Base-by-base conservation (phyloP, 2,888 invertebrate species). In the Trachelus troglodyta region DNA sequence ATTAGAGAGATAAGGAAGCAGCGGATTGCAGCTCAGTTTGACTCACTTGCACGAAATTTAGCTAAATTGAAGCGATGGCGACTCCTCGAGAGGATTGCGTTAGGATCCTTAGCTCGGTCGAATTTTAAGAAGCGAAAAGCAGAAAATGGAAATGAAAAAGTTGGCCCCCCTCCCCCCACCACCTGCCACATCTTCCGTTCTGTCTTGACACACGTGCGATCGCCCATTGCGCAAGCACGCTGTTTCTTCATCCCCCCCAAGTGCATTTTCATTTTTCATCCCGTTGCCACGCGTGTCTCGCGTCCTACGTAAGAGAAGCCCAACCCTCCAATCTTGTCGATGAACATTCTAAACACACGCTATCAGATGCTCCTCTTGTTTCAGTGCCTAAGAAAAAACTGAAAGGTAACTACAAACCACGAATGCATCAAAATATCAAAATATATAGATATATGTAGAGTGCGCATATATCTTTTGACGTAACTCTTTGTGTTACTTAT, bases 341-440 rank as follows among this genome's bases (percentile, higher is more conserved):
- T 87, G 87, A 90, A 88, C 88, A 88, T 91, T 90, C 90, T 90
- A 91, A 90, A 90, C 90, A 90, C 90, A 90, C 90, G 90, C 91
- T 91, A 90, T 91, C 91, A 91, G 91, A 91, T 90, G 91, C 89
- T 94, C 94, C 93, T 93, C 94, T 95, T 95, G 94, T 95, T 95
- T 95, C 95, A 95, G 95, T 95, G 94, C 94, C 95, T 95, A 95
- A 95, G 95, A 95, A 95, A 95, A 95, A 94, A 93, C 94, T 93
- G 91, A 93, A 93, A 93, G 93, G 93, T 93, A 93, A 91, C 89
- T 91, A 91, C 90, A 87, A 88, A 84, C 86, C 85, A 86, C 86
- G 85, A 86, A 87, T 88, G 86, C 87, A 86, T 86, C 85, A 86
- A 83, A 84, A 84, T 85, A 82, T 88, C 2, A 40, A 40, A 40